Evolutionary conservation across 2,113 vertebrate genomes (phyloP).

Genomic region (Xyliphius kryptos): DNA sequence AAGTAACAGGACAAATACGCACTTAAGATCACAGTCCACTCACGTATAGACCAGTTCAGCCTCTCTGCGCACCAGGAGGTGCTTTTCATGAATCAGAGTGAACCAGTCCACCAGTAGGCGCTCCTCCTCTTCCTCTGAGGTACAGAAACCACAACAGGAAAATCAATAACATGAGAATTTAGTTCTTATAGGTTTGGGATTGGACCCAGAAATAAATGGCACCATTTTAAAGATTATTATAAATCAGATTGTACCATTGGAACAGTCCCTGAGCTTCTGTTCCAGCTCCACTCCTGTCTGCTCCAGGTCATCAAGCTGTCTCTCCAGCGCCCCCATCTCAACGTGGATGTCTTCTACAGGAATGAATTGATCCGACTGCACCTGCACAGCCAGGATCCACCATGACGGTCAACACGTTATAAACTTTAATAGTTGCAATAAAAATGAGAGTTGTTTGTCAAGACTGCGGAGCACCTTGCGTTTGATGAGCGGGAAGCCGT

Average conservation of each 20-base stretch:
- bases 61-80: constrained; percentile 85
- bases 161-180: no score
- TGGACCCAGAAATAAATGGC: no score
- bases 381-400: constrained; percentile 68
- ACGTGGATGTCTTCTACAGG: constrained; percentile 88
- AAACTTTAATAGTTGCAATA: no score
- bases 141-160: no score
- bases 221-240: no score
- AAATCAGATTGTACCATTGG: constrained; percentile 66
- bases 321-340: constrained; percentile 85
- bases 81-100: constrained; percentile 95
- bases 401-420: no score
- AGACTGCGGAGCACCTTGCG: constrained; percentile 81
- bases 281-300: constrained; percentile 87
- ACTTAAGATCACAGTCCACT: constrained; percentile 46
- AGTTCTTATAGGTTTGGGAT: no score
- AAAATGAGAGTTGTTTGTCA: no score
- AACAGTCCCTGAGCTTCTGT: constrained; percentile 76
- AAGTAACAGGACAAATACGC: neutral
- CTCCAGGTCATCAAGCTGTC: constrained; percentile 86
- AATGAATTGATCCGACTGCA: constrained; percentile 93
- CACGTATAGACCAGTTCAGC: constrained; percentile 95
- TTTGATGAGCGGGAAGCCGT: constrained; percentile 95
- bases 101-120: constrained; percentile 93
- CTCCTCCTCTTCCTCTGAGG: constrained; percentile 82